Conservation (phyloP, 2,113 vertebrate species). For the Gopherus flavomarginatus region DNA sequence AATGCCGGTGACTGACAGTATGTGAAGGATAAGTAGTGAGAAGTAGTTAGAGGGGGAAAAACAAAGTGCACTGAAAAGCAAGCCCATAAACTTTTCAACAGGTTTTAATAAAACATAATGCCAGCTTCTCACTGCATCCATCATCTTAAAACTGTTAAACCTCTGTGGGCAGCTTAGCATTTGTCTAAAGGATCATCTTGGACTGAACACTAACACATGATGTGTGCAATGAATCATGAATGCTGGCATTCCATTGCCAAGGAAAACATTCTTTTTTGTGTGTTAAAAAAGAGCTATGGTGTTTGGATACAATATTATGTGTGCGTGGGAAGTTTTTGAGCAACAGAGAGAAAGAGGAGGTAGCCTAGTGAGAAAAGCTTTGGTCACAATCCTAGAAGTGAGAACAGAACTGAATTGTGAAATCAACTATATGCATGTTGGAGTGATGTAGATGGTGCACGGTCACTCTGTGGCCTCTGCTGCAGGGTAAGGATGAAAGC, state of each 20-base stretch:
- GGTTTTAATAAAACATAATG: neutral
- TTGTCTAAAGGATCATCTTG: neutral
- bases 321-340: neutral
- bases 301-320: fast-evolving
- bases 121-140: neutral
- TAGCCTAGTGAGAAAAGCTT: neutral
- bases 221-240: neutral
- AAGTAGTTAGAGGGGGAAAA: neutral
- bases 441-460: neutral
- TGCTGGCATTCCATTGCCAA: fast-evolving
- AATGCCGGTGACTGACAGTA: neutral
- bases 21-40: neutral
- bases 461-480: neutral
- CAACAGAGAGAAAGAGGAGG: neutral
- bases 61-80: neutral
- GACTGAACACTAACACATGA: neutral
- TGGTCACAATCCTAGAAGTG: neutral
- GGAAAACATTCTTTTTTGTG: fast-evolving
- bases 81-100: neutral
- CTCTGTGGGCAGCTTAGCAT: neutral
- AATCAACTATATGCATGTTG: neutral
- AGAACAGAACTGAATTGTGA: neutral
- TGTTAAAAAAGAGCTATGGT: fast-evolving
- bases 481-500: neutral
- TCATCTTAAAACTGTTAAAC: neutral